Evolutionary conservation across 2,113 vertebrate species (phyloP).

Genomic region (Noctilio leporinus): DNA sequence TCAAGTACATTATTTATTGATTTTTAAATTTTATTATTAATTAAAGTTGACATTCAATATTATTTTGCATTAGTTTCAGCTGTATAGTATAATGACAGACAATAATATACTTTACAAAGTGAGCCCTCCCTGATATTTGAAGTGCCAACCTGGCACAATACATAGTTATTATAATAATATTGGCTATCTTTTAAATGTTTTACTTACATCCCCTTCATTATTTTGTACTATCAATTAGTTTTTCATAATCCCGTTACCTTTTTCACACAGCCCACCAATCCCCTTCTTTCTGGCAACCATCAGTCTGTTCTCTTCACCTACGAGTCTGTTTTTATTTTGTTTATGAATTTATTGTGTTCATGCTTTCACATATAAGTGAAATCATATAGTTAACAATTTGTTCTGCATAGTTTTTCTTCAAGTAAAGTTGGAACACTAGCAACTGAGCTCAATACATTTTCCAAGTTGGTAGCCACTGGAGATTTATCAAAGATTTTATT

Average conservation of each 20-base stretch:
- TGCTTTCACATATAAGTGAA: not conserved
- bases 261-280: not conserved
- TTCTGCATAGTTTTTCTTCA: not conserved
- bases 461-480: not conserved
- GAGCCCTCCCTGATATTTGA: not conserved
- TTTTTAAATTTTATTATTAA: not conserved
- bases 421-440: not conserved
- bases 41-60: not conserved
- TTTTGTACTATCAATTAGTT: not conserved
- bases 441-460: not conserved
- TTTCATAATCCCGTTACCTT: not conserved
- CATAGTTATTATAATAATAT: not conserved
- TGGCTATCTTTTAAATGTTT: not conserved
- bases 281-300: not conserved
- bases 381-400: not conserved
- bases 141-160: not conserved
- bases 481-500: not conserved
- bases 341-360: not conserved
- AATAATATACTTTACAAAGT: not conserved
- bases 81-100: not conserved
- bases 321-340: not conserved
- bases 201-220: not conserved
- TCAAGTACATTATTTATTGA: not conserved
- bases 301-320: not conserved
- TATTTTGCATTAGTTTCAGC: not conserved